Evolutionary conservation across 2,113 vertebrate species (phyloP).

Genomic region (Pholis gunnellus): DNA sequence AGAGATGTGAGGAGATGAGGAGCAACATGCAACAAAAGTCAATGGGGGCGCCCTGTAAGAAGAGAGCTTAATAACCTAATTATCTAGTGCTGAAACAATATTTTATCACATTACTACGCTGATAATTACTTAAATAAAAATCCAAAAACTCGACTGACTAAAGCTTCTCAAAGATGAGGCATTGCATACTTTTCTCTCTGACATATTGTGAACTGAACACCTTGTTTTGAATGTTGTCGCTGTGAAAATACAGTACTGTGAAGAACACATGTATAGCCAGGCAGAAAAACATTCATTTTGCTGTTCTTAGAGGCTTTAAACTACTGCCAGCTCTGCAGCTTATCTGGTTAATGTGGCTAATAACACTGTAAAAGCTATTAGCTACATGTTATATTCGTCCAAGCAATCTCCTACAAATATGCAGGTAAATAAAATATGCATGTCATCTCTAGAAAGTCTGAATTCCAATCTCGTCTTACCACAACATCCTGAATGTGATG

Average conservation of each 20-base stretch:
- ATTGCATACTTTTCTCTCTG: neutral
- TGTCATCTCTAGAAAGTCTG: neutral
- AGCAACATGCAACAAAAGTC: neutral
- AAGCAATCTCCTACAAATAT: neutral
- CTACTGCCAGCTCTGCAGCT: neutral
- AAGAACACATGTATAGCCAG: neutral
- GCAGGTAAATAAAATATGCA: neutral
- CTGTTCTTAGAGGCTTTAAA: neutral
- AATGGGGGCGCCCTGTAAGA: neutral
- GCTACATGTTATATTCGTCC: neutral
- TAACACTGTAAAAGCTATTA: neutral
- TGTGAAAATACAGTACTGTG: neutral
- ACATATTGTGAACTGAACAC: neutral
- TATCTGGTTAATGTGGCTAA: neutral
- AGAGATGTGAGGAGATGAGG: neutral
- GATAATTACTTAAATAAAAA: neutral
- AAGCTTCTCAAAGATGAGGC: neutral
- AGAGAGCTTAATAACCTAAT: too few relatives aligned
- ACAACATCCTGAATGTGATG: conserved; percentile 99
- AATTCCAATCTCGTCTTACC: conserved; percentile 79
- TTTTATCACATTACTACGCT: neutral
- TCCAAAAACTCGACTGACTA: neutral
- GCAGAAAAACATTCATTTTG: neutral
- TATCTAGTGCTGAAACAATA: too few relatives aligned
- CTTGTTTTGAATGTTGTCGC: neutral